These are phyloP conservation scores for Pagetopsis macropterus DNA, from an alignment of 2,797 vertebrate genomes.

Conservation along the genomic window DNA sequence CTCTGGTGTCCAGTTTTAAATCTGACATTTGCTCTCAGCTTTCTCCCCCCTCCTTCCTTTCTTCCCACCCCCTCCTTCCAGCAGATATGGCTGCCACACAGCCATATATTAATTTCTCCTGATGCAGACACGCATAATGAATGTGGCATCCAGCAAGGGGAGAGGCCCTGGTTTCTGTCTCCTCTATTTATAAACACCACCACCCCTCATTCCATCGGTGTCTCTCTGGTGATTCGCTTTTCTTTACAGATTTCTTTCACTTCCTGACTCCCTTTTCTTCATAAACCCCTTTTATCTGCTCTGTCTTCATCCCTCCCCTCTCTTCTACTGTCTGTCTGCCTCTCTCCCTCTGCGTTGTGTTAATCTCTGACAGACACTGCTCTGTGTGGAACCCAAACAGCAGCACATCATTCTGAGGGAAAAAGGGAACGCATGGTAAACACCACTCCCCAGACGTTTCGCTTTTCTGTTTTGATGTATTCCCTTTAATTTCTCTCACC, in stretches of 20 bases:
- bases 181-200: slow-evolving; percentile 40
- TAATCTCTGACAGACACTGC: slow-evolving; percentile 78
- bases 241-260: slow-evolving; percentile 28
- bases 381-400: slow-evolving; percentile 65
- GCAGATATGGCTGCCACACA: neutral
- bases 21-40: slow-evolving; percentile 42
- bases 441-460: slow-evolving; percentile 62
- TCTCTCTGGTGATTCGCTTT: slow-evolving; percentile 22
- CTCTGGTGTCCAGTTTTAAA: slow-evolving; percentile 43
- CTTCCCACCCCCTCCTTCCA: neutral
- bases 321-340: slow-evolving; percentile 17
- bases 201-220: slow-evolving; percentile 2
- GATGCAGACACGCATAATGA: slow-evolving; percentile 68
- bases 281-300: slow-evolving; percentile 54
- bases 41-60: slow-evolving; percentile 14
- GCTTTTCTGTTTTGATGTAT: slow-evolving; percentile 56
- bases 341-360: slow-evolving; percentile 56
- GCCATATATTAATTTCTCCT: slow-evolving; percentile 67
- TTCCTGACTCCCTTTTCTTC: slow-evolving; percentile 32
- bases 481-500: slow-evolving; percentile 62
- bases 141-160: slow-evolving; percentile 56
- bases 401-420: slow-evolving; percentile 45
- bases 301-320: slow-evolving; percentile 36
- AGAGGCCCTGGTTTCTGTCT: slow-evolving; percentile 51
- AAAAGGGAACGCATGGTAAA: slow-evolving; percentile 55